Percentiles rank a stretch among this genome's conserved stretches.
Evolutionary conservation across 1,140 invertebrate genomes (phyloP).

Genomic region (Melanaphis sacchari): DNA sequence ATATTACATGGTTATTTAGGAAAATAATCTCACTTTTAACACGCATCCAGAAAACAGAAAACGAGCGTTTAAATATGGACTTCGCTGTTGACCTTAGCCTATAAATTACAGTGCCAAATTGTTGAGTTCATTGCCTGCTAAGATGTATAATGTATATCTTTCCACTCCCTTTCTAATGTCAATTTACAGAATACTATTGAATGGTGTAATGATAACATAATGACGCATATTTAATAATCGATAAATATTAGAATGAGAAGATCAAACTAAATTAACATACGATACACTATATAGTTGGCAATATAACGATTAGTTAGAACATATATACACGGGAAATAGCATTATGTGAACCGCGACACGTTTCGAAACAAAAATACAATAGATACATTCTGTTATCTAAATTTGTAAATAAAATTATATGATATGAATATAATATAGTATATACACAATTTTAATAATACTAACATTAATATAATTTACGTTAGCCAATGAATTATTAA

Average conservation of each 20-base stretch:
- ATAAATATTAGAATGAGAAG: not conserved
- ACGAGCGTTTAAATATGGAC: not conserved
- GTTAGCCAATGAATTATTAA: not conserved
- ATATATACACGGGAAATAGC: not conserved
- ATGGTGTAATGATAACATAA: not conserved
- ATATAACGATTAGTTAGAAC: not conserved
- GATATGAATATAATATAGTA: not conserved
- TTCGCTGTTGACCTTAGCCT: not conserved
- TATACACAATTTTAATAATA: too few species aligned
- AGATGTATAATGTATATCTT: not conserved
- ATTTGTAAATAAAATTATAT: not conserved
- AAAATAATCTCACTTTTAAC: constrained; percentile 14
- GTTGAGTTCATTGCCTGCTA: not conserved
- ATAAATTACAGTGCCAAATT: constrained; percentile 38
- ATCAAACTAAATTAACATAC: not conserved
- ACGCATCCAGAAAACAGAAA: constrained; percentile 13
- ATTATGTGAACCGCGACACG: not conserved
- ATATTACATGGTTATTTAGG: not conserved
- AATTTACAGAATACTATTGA: not conserved
- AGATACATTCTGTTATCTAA: not conserved
- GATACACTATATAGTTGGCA: not conserved
- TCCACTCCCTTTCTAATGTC: not conserved
- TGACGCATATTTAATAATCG: not conserved
- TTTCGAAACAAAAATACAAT: not conserved
- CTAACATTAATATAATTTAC: not conserved